phyloP scores from a whole-genome alignment of 2,888 invertebrate species.

The Diplazon laetatorius region DNA sequence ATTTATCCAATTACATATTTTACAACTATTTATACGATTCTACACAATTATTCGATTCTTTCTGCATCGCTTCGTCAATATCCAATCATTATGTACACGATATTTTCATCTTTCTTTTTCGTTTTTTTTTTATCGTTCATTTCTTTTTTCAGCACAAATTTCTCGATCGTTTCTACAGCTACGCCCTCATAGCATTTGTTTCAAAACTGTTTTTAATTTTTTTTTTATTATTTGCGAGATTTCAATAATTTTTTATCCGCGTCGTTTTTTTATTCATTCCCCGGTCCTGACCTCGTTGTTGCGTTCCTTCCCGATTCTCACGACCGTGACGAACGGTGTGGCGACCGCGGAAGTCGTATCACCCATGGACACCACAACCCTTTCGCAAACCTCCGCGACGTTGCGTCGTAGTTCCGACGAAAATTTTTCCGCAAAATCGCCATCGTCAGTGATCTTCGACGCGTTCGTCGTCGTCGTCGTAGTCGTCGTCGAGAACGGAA shows the following conservation, averaged over 20 bases:
- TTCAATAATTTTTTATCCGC: too few relatives aligned
- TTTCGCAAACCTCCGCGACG: slow-evolving; percentile 80
- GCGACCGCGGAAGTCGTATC: slow-evolving; percentile 70
- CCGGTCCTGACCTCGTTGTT: slow-evolving; percentile 74
- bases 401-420: slow-evolving; percentile 73
- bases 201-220: too few relatives aligned
- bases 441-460: slow-evolving; percentile 20
- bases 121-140: too few relatives aligned
- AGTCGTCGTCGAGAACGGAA: slow-evolving; percentile 59
- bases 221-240: too few relatives aligned
- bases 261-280: slow-evolving; percentile 52
- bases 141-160: too few relatives aligned
- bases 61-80: too few relatives aligned
- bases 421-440: slow-evolving; percentile 31
- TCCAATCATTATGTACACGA: too few relatives aligned
- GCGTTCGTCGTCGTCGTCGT: slow-evolving; percentile 21
- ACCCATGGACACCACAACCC: slow-evolving; percentile 76
- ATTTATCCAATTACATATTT: background rate
- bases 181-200: too few relatives aligned
- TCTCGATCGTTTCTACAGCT: too few relatives aligned
- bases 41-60: too few relatives aligned
- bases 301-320: slow-evolving; percentile 71
- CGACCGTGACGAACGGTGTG: slow-evolving; percentile 78
- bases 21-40: too few relatives aligned
- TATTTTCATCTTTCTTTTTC: too few relatives aligned